These are phyloP conservation scores for Laterallus jamaicensis DNA, from an alignment of 2,113 vertebrate genomes.

Conservation along the genomic window DNA sequence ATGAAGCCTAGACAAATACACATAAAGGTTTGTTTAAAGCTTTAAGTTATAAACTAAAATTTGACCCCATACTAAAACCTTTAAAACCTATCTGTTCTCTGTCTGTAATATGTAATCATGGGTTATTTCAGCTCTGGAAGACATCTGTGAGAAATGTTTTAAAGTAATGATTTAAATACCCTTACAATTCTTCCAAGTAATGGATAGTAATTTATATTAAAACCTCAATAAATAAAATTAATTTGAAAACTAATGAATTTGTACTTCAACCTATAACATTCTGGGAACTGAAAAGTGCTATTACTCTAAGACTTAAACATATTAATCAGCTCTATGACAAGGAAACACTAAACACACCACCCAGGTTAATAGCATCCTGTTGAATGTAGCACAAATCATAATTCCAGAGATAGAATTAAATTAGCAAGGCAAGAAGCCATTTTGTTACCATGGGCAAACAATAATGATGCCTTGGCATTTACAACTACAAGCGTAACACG, in stretches of 20 bases:
- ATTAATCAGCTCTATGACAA: neutral
- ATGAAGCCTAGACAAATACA: neutral
- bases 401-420: neutral
- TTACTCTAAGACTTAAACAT: neutral
- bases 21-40: neutral
- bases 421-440: neutral
- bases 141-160: neutral
- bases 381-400: neutral
- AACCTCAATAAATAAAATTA: neutral
- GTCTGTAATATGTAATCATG: neutral
- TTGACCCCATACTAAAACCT: neutral
- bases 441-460: neutral
- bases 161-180: neutral
- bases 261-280: neutral
- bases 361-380: neutral
- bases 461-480: neutral
- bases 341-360: neutral
- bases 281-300: neutral
- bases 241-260: neutral
- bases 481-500: neutral
- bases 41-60: neutral
- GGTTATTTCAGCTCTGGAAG: neutral
- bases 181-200: neutral
- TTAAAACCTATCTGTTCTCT: neutral
- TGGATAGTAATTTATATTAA: neutral